phyloP scores from a whole-genome alignment of 2,888 invertebrate species.

The Laspeyria flexula region DNA sequence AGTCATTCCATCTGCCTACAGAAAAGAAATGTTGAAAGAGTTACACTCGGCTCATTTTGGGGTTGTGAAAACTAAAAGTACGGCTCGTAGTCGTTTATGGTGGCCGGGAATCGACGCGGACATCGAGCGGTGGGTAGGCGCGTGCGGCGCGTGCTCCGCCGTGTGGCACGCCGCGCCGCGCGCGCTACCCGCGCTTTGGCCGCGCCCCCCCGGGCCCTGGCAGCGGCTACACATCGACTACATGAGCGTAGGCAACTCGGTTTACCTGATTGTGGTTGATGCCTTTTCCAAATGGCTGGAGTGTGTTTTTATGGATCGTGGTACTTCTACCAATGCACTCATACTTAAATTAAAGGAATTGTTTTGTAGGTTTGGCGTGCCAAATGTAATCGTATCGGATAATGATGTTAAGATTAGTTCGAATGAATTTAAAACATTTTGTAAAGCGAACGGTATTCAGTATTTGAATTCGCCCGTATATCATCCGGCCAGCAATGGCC shows the following conservation, averaged over 20 bases:
- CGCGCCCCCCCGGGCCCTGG: slow-evolving; percentile 1
- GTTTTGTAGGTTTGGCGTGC: slow-evolving; percentile 8
- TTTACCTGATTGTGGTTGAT: slow-evolving; percentile 5
- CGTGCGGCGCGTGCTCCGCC: not conserved
- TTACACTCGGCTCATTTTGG: slow-evolving; percentile 1
- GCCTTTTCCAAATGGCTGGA: slow-evolving; percentile 7
- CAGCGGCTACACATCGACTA: slow-evolving; percentile 9
- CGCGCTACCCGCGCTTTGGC: slow-evolving; percentile 3
- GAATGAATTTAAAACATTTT: not conserved
- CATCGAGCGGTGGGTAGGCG: not conserved
- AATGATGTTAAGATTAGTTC: slow-evolving; percentile 6
- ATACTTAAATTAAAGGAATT: slow-evolving; percentile 1
- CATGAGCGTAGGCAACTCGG: slow-evolving; percentile 1
- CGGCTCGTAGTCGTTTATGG: slow-evolving; percentile 7
- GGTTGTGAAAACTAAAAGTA: slow-evolving; percentile 10
- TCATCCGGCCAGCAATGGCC: too few relatives aligned
- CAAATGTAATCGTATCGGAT: slow-evolving; percentile 1
- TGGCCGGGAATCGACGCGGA: slow-evolving; percentile 1
- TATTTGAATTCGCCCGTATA: slow-evolving; percentile 7
- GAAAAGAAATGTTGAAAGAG: too few relatives aligned
- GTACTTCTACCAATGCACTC: slow-evolving; percentile 4
- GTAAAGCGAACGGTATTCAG: not conserved
- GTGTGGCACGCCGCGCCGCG: slow-evolving; percentile 1
- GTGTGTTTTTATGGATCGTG: slow-evolving; percentile 2
- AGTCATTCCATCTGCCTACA: not conserved